Evolutionary conservation across 2,113 vertebrate genomes (phyloP).

Genomic region (Cyprinodon variegatus): DNA sequence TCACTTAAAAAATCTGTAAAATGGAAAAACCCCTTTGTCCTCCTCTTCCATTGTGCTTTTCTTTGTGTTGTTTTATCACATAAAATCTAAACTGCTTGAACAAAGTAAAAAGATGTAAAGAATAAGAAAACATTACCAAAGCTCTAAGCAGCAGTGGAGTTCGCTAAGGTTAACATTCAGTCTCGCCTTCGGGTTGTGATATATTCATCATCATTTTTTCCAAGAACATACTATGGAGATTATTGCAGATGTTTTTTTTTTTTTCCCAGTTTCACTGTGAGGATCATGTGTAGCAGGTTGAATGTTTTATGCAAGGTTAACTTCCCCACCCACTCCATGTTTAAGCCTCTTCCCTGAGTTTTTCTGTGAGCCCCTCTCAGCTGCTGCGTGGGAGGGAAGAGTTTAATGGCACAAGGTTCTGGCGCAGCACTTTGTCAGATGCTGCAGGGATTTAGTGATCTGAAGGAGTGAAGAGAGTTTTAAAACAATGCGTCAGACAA

Average conservation of each 20-base stretch:
- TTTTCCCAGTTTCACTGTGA: background rate
- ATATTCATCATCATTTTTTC: background rate
- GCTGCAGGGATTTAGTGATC: conserved; percentile 12
- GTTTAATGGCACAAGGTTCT: background rate
- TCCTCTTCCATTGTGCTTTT: too few relatives aligned
- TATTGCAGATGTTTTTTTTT: background rate
- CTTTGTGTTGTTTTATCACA: too few relatives aligned
- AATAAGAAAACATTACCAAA: background rate
- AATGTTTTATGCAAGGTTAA: conserved; percentile 6
- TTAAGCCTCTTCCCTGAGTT: conserved; percentile 1
- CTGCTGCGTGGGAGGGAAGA: conserved; percentile 4
- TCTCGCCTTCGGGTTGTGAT: background rate
- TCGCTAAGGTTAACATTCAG: background rate
- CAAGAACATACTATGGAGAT: background rate
- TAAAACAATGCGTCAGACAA: background rate
- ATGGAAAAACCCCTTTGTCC: too few relatives aligned
- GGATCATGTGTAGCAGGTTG: background rate
- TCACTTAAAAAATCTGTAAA: too few relatives aligned
- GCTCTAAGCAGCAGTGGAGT: background rate
- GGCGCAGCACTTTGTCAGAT: background rate
- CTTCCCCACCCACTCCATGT: background rate
- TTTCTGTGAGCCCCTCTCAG: conserved; percentile 7
- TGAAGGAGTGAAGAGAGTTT: background rate
- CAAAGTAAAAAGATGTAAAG: too few relatives aligned
- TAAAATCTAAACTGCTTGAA: too few relatives aligned